phyloP scores from a whole-genome alignment of 2,797 vertebrate genomes.

The Amazonetta brasiliensis region DNA sequence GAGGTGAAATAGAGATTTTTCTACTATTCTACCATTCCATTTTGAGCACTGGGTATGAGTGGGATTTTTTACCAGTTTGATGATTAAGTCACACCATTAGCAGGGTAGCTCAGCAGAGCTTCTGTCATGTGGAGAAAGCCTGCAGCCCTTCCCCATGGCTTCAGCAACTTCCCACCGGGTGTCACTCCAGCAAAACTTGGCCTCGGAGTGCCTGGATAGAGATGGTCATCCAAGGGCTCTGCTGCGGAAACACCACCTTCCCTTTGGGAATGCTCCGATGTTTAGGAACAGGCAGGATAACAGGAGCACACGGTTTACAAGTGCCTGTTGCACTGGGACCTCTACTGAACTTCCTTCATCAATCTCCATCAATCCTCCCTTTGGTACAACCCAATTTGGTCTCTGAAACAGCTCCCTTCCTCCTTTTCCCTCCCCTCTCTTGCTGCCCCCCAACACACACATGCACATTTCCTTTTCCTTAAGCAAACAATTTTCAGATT shows the following conservation, averaged over 20 bases:
- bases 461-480: constrained; percentile 60
- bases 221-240: background rate
- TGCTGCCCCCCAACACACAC: background rate
- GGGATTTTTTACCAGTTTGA: background rate
- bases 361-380: constrained; percentile 49
- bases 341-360: constrained; percentile 15
- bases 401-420: constrained; percentile 27
- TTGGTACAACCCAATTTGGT: background rate
- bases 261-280: background rate
- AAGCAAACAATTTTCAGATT: constrained; percentile 61
- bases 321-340: background rate
- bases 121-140: background rate
- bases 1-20: background rate
- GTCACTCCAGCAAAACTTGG: background rate
- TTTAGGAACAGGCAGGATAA: background rate
- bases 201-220: background rate
- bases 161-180: background rate
- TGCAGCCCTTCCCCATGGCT: background rate
- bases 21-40: fast-evolving
- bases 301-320: background rate
- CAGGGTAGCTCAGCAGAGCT: fast-evolving
- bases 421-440: constrained; percentile 1
- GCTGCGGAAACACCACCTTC: background rate
- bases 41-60: background rate
- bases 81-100: background rate